phyloP scores from a whole-genome alignment of 2,888 invertebrate genomes.

The Tigriopus californicus region DNA sequence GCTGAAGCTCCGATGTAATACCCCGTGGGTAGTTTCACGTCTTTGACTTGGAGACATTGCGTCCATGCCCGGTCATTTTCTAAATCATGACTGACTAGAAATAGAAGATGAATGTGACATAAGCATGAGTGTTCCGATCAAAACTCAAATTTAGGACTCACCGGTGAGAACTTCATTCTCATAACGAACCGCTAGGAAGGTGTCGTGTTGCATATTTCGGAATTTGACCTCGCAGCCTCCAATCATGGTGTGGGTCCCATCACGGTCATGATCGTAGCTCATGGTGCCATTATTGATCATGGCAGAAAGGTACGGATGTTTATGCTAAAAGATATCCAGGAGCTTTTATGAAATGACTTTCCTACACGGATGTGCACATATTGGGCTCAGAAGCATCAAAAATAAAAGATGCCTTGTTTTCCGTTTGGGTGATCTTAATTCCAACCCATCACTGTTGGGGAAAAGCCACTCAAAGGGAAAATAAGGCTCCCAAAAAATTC shows the following conservation, averaged over 20 bases:
- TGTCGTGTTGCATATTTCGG: constrained; percentile 72
- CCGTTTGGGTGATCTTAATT: too few relatives aligned
- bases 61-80: constrained; percentile 85
- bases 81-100: constrained; percentile 38
- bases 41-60: constrained; percentile 70
- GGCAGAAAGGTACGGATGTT: constrained; percentile 92
- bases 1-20: constrained; percentile 87
- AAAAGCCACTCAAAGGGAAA: too few relatives aligned
- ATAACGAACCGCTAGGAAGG: constrained; percentile 52
- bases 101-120: too few relatives aligned
- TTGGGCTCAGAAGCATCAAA: too few relatives aligned
- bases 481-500: too few relatives aligned
- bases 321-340: constrained; percentile 51
- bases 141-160: background rate
- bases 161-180: constrained; percentile 15
- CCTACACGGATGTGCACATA: too few relatives aligned
- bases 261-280: constrained; percentile 92
- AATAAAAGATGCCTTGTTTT: too few relatives aligned
- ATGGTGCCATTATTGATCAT: constrained; percentile 93
- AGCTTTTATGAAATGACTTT: too few relatives aligned
- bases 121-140: too few relatives aligned
- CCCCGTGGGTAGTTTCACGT: constrained; percentile 78
- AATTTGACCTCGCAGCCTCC: constrained; percentile 94
- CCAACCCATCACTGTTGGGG: too few relatives aligned
- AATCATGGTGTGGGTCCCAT: constrained; percentile 92